Evolutionary conservation across 2,888 invertebrate genomes (phyloP).

Genomic region (Agrotis clavis): DNA sequence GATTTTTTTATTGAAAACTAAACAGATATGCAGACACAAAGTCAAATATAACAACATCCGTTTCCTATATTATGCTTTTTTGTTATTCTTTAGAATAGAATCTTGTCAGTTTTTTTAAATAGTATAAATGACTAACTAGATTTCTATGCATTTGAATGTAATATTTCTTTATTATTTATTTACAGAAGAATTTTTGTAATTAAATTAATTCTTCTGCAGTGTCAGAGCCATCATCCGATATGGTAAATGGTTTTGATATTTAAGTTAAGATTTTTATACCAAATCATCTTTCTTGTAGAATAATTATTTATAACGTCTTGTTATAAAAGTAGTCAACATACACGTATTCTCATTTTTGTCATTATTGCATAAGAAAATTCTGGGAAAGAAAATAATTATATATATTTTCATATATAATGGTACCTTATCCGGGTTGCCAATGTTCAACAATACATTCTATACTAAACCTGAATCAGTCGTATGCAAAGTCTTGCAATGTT

Average conservation of each 20-base stretch:
- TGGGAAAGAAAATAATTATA: too few relatives aligned
- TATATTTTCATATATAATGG: too few relatives aligned
- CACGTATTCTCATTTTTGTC: too few relatives aligned
- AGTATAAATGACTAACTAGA: constrained; percentile 24
- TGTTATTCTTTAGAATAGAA: constrained; percentile 78
- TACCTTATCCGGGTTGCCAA: neutral
- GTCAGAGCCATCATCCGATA: neutral
- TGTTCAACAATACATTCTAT: constrained; percentile 5
- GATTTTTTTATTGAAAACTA: constrained; percentile 76
- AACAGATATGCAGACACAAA: constrained; percentile 79
- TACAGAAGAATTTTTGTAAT: too few relatives aligned
- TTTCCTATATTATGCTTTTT: constrained; percentile 80
- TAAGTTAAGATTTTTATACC: neutral
- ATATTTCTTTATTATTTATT: constrained; percentile 1
- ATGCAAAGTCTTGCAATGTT: constrained; percentile 19
- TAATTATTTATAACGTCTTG: too few relatives aligned
- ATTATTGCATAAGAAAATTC: neutral
- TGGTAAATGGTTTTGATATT: neutral
- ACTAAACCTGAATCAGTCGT: neutral
- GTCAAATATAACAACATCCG: constrained; percentile 83
- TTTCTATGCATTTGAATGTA: constrained; percentile 26
- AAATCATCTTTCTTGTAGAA: too few relatives aligned
- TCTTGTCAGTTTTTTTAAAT: constrained; percentile 60
- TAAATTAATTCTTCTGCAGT: constrained; percentile 4
- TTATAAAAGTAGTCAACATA: too few relatives aligned